Base-by-base conservation (phyloP, 2,888 invertebrate genomes). In the Drosophila austrosaltans region DNA sequence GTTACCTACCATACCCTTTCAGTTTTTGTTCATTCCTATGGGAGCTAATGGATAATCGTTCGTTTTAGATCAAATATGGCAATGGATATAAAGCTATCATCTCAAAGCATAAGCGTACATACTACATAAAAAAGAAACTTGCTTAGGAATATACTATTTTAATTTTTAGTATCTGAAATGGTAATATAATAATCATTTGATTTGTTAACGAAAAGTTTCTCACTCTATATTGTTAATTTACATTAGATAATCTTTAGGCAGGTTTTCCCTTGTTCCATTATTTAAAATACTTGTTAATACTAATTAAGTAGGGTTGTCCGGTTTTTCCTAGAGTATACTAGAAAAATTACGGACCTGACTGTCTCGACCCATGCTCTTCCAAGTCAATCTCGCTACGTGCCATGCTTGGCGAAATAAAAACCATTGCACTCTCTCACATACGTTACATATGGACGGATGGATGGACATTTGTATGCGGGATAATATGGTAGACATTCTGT, bases 341-440 rank as follows among this genome's bases (percentile, higher is more conserved):
- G 22, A 10, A 58, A 68, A 64, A 62, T 66, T 63, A 64, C 62
- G 44, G 48, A 54, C 57, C 58, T 65, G 32, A 71, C 62, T 69
- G 67, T 56, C 42, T 66, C 66, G 8, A 53, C 56, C 53, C 48
- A 57, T 53, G 61, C 58, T 63, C 48, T 48, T 3, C 12, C 39
- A 62, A 71, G 71, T 48, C 64, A 70, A 74, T 72, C 63, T 72
- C 53, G 62, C 28, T 36, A 69, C 59, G 28, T 64, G 62, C 53
- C 48, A 56, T 22, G 40, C 60, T 57, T 57, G 54, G 63, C 58
- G 42, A 59, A 72, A 53, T 54, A 39, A 61, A 73, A 63, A 69
- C 57, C 72, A 63, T 58, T 74, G 73, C 66, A 58, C 32, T 71
- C 32, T 71, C 42, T 16, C 48, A 20, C 56, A 40, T 28, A 48